Base-by-base conservation (phyloP, 2,888 invertebrate species). In the Andrena minutula region DNA sequence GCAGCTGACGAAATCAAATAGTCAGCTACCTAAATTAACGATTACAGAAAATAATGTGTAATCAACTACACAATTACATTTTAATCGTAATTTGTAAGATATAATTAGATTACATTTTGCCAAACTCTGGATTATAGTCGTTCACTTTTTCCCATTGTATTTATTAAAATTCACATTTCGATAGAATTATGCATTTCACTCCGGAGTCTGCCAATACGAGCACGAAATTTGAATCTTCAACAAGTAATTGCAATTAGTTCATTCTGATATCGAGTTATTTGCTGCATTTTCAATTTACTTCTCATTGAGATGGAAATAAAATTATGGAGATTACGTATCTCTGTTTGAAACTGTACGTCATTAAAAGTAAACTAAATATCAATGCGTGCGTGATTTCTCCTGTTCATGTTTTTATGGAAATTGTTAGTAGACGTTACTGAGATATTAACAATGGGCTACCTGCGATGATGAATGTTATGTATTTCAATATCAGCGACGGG, bases 271-370 rank as follows among this genome's bases (percentile, higher is more conserved):
- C 35, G 69, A 56, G 10, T 26, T 56, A 26, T 56, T 69, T 56
- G 35, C 35, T 56, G 26, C 20, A 56, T 56, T 69, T 69, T 56
- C 56, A 69, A 35, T 69, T 69, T 35, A n/a, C 56, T 26, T 35
- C 23, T 8, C n/a, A 56, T 56, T 35, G 5, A 41, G 56, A 28
- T 53, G 56, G 26, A 26, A 26, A 69, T 56, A 32, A 56, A 20
- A 69, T 56, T 35, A 35, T 56, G 28, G 26, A 6, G 56, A 23
- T n/a, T 1, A 2, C 35, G 26, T 32, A 2, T 26, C 28, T 56
- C 3, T 35, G 56, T 7, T 32, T 26, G n/a, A 12, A 35, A 69
- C 35, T 69, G 23, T 35, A 23, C n/a, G 10, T 16, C 53, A 56
- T 69, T 56, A 12, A 69, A 32, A 26, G 0, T 16, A 35, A 68